These are phyloP conservation scores for Drosophila demipolita DNA, from an alignment of 2,888 invertebrate species.

Conservation along the genomic window DNA sequence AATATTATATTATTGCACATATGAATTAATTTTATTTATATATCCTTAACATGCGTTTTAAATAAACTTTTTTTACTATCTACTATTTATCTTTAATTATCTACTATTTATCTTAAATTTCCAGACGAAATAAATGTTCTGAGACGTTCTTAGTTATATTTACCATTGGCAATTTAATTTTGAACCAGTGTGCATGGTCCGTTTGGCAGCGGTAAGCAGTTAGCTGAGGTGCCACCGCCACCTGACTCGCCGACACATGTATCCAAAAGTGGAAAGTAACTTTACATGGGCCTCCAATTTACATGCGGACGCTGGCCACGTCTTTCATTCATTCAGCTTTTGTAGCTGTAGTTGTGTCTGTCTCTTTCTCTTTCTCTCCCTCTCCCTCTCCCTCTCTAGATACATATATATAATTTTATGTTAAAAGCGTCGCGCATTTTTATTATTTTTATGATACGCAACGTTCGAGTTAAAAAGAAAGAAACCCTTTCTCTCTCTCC, in stretches of 20 bases:
- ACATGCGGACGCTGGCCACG: slow-evolving; percentile 59
- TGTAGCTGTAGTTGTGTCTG: slow-evolving; percentile 14
- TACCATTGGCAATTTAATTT: not conserved
- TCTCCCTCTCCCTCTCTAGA: not conserved
- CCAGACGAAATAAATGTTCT: not conserved
- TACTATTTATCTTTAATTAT: not conserved
- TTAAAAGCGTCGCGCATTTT: slow-evolving; percentile 76
- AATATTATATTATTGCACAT: not conserved
- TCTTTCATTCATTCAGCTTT: slow-evolving; percentile 52
- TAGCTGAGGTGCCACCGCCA: slow-evolving; percentile 53
- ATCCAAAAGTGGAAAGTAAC: slow-evolving; percentile 75
- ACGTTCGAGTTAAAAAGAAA: slow-evolving; percentile 52
- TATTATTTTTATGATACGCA: slow-evolving; percentile 69
- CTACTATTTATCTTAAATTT: not conserved
- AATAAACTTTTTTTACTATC: not conserved
- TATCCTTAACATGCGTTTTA: not conserved
- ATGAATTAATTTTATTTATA: not conserved
- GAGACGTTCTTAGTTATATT: not conserved
- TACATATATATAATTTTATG: slow-evolving; percentile 52
- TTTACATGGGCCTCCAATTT: slow-evolving; percentile 65
- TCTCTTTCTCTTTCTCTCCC: not conserved
- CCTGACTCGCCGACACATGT: slow-evolving; percentile 55
- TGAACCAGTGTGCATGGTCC: slow-evolving; percentile 47
- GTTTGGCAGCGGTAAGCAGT: slow-evolving; percentile 36
- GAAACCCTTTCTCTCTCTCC: slow-evolving; percentile 74